Evolutionary conservation across 2,113 vertebrate species (phyloP), one percentile per base, ranked within the genome.

Genomic region (Notarius lentiginosus): DNA sequence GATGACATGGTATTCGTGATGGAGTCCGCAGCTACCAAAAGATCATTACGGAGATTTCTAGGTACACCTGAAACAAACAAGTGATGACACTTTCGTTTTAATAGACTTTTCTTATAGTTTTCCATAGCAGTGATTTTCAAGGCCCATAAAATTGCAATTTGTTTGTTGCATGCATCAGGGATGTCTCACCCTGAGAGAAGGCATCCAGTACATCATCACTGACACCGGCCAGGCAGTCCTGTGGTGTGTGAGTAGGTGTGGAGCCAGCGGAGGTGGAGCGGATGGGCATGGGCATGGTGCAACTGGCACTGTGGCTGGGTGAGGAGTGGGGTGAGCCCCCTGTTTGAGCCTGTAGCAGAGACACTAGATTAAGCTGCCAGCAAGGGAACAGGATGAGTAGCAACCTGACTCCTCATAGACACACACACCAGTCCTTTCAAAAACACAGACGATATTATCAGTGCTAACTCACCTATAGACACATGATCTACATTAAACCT

Each of bases 1-100:
- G 97, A 99, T 0, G 97, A 98, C 97, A 98, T 96, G 87, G 97
- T 98, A 94, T 98, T 97, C 91, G 98, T 99, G 92, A 99, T 98
- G 66, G 97, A 99, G 79, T 99, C 98, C 0, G 97, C 97, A 1
- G 97, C 98, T 79, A 99, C 97, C 93, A 98, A 94, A 89, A 99
- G 95, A 92, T 99, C 97, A 0, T 97, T 98, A 86, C 94, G 97
- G 84, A 99, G 97, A 93, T 99, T 99, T 92, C 97, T 97, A 89
- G 97, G 96, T 8, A 96, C 94, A 95, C 97, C 97, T 99, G 92
- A 86, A 61, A 89, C 80, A 66, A 24, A 88, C 11, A 47, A 24
- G 10, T 20, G 30, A 17, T 22, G 7, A 79, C 53, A 58, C 5
- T 56, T 79, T 79, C n/a, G 47, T 76, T 77, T 77, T 55, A n/a